A percentile compares a stretch with the other conserved stretches of the same genome.
phyloP scores from a whole-genome alignment of 1,140 invertebrate species.

The Cyclina sinensis region DNA sequence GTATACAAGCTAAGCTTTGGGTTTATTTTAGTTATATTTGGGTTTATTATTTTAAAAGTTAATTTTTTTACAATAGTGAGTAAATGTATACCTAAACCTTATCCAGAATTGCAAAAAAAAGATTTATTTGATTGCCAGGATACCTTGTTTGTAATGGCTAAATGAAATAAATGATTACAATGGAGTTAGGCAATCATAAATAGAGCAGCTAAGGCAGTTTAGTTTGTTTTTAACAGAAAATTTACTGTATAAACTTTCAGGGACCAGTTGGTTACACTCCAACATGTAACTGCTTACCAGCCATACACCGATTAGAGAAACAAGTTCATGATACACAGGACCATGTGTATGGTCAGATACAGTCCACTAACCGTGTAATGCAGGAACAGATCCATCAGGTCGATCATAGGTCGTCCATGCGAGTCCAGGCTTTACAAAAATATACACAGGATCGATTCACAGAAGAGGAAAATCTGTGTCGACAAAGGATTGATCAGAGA shows the following conservation, averaged over 20 bases:
- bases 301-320: constrained; percentile 95
- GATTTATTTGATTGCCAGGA: too few relatives aligned
- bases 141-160: too few relatives aligned
- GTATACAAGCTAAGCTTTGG: too few relatives aligned
- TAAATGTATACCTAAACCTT: too few relatives aligned
- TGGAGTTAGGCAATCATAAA: too few relatives aligned
- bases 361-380: constrained; percentile 92
- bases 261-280: constrained; percentile 96
- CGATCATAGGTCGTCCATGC: constrained; percentile 92
- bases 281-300: constrained; percentile 93
- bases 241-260: constrained; percentile 85
- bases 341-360: constrained; percentile 94
- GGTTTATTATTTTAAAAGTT: too few relatives aligned
- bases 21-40: too few relatives aligned
- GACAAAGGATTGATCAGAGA: constrained; percentile 72
- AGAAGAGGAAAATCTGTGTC: constrained; percentile 76
- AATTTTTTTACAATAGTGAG: too few relatives aligned
- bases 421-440: constrained; percentile 88
- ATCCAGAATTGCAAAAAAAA: too few relatives aligned
- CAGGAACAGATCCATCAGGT: constrained; percentile 93
- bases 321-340: constrained; percentile 94
- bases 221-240: too few relatives aligned
- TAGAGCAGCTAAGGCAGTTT: too few relatives aligned
- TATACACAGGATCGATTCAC: constrained; percentile 78
- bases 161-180: too few relatives aligned